Evolutionary conservation across 2,113 vertebrate species (phyloP).

Genomic region (Epinephelus fuscoguttatus): DNA sequence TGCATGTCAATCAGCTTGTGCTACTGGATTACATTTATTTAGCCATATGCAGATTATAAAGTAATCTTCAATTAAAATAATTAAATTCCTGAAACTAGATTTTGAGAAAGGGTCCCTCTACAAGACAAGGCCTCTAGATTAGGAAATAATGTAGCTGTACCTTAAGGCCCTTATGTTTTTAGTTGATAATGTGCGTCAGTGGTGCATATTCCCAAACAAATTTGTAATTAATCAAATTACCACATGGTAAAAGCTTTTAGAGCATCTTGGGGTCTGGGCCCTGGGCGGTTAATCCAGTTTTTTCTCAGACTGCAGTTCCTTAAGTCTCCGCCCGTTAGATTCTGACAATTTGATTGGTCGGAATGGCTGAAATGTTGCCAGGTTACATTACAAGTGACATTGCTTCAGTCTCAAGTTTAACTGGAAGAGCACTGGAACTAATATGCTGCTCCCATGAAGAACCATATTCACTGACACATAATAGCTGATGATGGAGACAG

Average conservation of each 20-base stretch:
- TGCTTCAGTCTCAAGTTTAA: background rate
- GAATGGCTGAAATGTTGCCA: background rate
- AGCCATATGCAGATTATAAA: background rate
- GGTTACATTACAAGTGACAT: background rate
- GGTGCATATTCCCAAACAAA: conserved; percentile 2
- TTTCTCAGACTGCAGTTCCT: background rate
- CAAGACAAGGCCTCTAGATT: background rate
- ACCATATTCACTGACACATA: background rate
- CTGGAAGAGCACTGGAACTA: background rate
- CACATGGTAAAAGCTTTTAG: background rate
- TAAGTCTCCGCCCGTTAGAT: background rate
- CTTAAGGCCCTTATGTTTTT: background rate
- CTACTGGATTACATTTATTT: background rate
- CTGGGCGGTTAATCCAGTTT: background rate
- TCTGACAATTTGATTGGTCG: background rate
- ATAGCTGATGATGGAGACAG: no score
- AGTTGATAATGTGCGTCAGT: background rate
- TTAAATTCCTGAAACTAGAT: background rate
- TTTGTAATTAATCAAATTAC: background rate
- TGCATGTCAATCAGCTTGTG: background rate
- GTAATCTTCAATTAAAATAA: background rate
- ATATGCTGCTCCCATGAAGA: background rate
- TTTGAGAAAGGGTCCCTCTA: background rate
- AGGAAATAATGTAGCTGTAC: background rate
- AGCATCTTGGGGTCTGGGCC: background rate